These are phyloP conservation scores for Gonatopus flavifemur DNA, from an alignment of 1,140 invertebrate species.

Conservation along the genomic window DNA sequence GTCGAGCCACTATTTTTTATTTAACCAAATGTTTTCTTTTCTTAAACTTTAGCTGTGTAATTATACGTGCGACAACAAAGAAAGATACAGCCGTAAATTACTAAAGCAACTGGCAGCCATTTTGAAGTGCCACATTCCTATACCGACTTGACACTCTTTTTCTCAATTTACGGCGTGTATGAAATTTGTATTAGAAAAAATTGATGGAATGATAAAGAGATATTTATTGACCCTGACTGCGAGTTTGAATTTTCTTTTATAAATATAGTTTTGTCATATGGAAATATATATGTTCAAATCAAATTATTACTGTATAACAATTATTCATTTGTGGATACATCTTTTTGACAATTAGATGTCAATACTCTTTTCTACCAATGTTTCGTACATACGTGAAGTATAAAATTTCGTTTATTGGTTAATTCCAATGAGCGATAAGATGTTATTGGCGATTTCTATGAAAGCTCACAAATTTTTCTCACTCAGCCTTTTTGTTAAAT, in stretches of 20 bases:
- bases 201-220: constrained; percentile 10
- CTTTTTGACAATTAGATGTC: constrained; percentile 8
- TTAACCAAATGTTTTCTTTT: constrained; percentile 21
- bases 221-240: neutral
- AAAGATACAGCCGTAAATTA: constrained; percentile 58
- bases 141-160: constrained; percentile 54
- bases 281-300: neutral
- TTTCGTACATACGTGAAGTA: too few species aligned
- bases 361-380: constrained; percentile 9
- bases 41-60: constrained; percentile 24
- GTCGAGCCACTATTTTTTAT: constrained; percentile 26
- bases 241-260: neutral
- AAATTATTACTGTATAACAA: neutral
- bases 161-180: constrained; percentile 44
- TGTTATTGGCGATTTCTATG: too few species aligned
- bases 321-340: constrained; percentile 4
- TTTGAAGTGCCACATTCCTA: constrained; percentile 62
- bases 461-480: too few species aligned
- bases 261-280: neutral
- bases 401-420: too few species aligned
- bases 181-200: constrained; percentile 15
- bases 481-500: too few species aligned
- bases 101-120: constrained; percentile 60
- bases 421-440: too few species aligned
- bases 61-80: constrained; percentile 56